A percentile compares a stretch with the other conserved stretches of the same genome.
phyloP scores from a whole-genome alignment of 2,888 invertebrate genomes.

The Crossocerus cetratus region DNA sequence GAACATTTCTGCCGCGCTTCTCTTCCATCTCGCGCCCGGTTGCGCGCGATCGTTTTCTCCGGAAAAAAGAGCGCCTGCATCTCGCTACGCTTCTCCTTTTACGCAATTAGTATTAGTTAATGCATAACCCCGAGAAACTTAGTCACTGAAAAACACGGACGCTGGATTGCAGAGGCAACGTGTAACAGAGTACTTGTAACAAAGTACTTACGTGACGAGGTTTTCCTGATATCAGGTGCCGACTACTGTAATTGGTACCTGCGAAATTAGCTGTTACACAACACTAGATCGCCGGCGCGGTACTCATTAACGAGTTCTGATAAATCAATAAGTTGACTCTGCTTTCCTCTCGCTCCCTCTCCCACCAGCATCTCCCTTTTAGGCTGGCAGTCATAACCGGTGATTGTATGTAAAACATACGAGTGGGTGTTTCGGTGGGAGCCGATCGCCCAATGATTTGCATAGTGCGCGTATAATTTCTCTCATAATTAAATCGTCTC shows the following conservation, averaged over 20 bases:
- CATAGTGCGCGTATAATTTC: slow-evolving; percentile 39
- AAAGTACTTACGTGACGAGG: neutral
- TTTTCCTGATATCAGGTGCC: neutral
- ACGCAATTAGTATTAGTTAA: slow-evolving; percentile 43
- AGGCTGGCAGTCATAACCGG: slow-evolving; percentile 11
- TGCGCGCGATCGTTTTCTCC: slow-evolving; percentile 34
- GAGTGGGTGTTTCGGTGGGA: slow-evolving; percentile 37
- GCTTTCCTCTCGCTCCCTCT: neutral
- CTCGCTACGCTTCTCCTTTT: slow-evolving; percentile 16
- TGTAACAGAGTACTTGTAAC: neutral
- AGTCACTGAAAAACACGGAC: no score
- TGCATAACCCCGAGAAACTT: slow-evolving; percentile 4
- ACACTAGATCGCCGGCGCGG: neutral
- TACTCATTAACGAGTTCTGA: slow-evolving; percentile 16
- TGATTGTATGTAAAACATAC: slow-evolving; percentile 51
- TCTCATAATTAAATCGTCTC: slow-evolving; percentile 43
- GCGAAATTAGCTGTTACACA: no score
- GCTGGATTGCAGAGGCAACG: no score
- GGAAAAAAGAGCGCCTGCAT: slow-evolving; percentile 21
- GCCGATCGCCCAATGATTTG: slow-evolving; percentile 19
- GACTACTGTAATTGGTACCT: no score
- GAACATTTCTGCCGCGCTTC: slow-evolving; percentile 20
- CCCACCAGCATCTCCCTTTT: neutral
- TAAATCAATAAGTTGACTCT: slow-evolving; percentile 9
- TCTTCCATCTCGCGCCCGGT: slow-evolving; percentile 28